A percentile compares a stretch with the other conserved stretches of the same genome.
Conservation (phyloP, 2,888 invertebrate genomes). For the Tuberolachnus salignus region DNA sequence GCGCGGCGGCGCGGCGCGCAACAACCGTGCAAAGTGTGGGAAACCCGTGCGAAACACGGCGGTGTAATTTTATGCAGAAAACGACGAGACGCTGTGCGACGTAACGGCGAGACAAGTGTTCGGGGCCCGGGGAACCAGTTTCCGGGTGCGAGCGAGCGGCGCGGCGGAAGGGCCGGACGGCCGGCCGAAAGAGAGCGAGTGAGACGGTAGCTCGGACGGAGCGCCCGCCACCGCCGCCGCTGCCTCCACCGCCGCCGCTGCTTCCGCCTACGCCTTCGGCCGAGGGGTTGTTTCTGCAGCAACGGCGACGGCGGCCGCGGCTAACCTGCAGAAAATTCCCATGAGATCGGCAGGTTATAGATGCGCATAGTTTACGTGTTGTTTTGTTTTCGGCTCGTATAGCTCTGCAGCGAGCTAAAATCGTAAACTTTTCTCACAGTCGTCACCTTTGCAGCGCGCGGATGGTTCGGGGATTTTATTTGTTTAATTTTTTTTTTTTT, state of each 20-base stretch:
- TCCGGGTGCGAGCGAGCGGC: not conserved
- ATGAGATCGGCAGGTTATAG: constrained; percentile 13
- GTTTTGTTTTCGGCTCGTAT: too few species aligned
- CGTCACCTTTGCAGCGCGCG: too few species aligned
- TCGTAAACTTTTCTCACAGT: too few species aligned
- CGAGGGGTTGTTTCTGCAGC: too few species aligned
- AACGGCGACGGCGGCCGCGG: constrained; percentile 4
- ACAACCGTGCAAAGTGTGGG: constrained; percentile 26
- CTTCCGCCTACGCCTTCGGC: not conserved
- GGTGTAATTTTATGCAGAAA: constrained; percentile 53
- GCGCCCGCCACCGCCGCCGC: constrained; percentile 11
- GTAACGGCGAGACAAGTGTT: constrained; percentile 13
- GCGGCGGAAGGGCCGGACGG: not conserved
- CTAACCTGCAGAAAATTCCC: constrained; percentile 51
- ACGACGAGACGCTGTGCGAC: not conserved
- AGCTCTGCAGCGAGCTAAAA: too few species aligned
- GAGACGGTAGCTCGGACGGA: constrained; percentile 50
- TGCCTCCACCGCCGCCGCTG: not conserved
- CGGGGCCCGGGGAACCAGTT: constrained; percentile 11
- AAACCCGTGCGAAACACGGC: constrained; percentile 2
- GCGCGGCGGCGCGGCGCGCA: not conserved
- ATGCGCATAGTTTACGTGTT: too few species aligned
- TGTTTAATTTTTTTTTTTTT: not conserved
- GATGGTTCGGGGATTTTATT: too few species aligned
- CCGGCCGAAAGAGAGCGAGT: not conserved